Evolutionary conservation across 2,797 vertebrate species (phyloP), one percentile per base, ranked within the genome.

Genomic region (Clarias fuscus): DNA sequence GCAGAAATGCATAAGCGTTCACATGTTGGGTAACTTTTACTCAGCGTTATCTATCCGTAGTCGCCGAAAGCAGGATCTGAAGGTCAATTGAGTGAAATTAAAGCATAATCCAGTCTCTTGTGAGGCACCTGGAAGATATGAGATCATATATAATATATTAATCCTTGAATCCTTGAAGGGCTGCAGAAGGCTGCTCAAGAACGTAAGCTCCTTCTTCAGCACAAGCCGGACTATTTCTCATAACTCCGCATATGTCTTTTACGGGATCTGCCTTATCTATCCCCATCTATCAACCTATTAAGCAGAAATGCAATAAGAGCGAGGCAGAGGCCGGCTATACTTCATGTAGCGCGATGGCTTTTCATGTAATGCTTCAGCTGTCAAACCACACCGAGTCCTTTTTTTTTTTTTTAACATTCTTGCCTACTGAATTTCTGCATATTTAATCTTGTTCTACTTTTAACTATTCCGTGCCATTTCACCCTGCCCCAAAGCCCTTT

Each of bases 181-280:
- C 83, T 81, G 48, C 17, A 20, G 37, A 20, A 73, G 37, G 37
- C 13, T 20, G n/a, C 40, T 18, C 59, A 7, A 27, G 37, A 75
- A 61, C 37, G 33, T 71, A 83, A 24, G 53, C 68, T 64, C 24
- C 24, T 84, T 53, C n/a, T 68, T 53, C 64, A 53, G 43, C 17
- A 30, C n/a, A 30, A 22, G 5, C 64, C 17, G 13, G 40, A 30
- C 62, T 43, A 68, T 82, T 82, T 68, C 64, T 82, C 64, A 67
- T 82, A 53, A 82, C 79, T 82, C 53, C 22, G 22, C 20, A 53
- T 81, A 10, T 82, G 27, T 81, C 7, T 6, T 30, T 53, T 82
- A 82, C 17, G 4, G 17, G 64, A 56, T 68, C 27, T 82, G 17
- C n/a, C 43, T 68, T 68, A 3, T 30, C 15, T 11, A 53, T 30